Evolutionary conservation across 2,797 vertebrate species (phyloP).

Genomic region (Hyperoplus immaculatus): DNA sequence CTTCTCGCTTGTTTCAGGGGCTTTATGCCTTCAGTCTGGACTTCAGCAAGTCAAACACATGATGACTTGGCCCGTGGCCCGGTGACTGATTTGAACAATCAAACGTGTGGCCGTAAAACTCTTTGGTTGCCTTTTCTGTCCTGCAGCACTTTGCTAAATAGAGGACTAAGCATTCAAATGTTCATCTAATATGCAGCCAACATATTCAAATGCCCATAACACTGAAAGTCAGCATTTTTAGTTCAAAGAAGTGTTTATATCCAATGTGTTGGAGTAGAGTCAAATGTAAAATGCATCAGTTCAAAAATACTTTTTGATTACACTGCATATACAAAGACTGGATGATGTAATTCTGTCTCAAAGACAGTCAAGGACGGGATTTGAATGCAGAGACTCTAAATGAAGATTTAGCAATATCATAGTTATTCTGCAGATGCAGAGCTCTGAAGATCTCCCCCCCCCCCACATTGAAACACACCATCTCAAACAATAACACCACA

Average conservation of each 20-base stretch:
- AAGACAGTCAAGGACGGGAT: slow-evolving; percentile 10
- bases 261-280: neutral
- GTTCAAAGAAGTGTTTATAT: neutral
- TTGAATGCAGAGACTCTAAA: neutral
- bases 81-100: slow-evolving; percentile 18
- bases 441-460: slow-evolving; percentile 36
- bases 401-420: slow-evolving; percentile 19
- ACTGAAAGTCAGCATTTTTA: slow-evolving; percentile 6
- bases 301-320: slow-evolving; percentile 3
- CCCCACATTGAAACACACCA: slow-evolving; percentile 43
- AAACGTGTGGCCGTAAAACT: slow-evolving; percentile 8
- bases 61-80: slow-evolving; percentile 29
- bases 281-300: slow-evolving; percentile 9
- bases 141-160: neutral
- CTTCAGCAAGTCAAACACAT: slow-evolving; percentile 40
- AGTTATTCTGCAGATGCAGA: slow-evolving; percentile 6
- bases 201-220: neutral
- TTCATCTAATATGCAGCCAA: neutral
- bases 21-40: slow-evolving; percentile 31
- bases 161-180: neutral
- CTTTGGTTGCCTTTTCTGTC: neutral
- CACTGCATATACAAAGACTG: neutral
- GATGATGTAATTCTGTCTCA: slow-evolving; percentile 34
- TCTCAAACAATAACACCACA: slow-evolving; percentile 55
- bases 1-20: slow-evolving; percentile 26